Base-by-base conservation (phyloP, 2,797 vertebrate genomes). In the Sitta carolinensis region DNA sequence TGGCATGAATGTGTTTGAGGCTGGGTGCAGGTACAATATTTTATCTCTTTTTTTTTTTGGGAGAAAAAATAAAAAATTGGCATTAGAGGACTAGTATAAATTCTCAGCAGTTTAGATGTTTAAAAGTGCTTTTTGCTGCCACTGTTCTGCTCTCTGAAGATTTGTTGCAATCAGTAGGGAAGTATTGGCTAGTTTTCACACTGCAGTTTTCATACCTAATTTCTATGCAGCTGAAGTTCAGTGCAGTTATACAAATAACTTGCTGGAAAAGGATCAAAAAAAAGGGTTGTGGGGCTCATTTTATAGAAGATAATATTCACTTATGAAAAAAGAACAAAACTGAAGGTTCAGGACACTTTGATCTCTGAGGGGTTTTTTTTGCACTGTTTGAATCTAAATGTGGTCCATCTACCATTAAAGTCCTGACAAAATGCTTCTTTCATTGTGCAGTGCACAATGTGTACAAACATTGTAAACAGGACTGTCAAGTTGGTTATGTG, bases 401-500 rank as follows among this genome's bases (percentile, higher is more conserved):
- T 54, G n/a, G 15, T 61, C n/a, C 23, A 18, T 63, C 11, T 90
- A 11, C 68, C 50, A 34, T 68, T 77, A 34, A 83, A 84, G 42
- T 58, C 26, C 21, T 61, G 72, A 84, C 34, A 83, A 88, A 84
- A 76, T 51, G 27, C 45, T 17, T 47, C 23, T 90, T 96, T 85
- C 40, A 8, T 0, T 57, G 36, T 63, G 38, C 57, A 54, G 18
- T 5, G 4, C 30, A 5, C 68, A 32, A 36, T 36, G 43, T 79
- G 22, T 5, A 38, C 92, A 58, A 77, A 32, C 19, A 8, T 20
- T 54, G 63, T 87, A 87, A 96, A 87, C 80, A 74, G 75, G 77
- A 59, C 67, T 90, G 52, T 91, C 59, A n/a, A 47, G 85, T 90
- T 88, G 83, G 82, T 94, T 92, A 77, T 67, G n/a, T 86, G 67